Evolutionary conservation across 2,113 vertebrate genomes (phyloP).

Genomic region (Petrocephalus zakoni): DNA sequence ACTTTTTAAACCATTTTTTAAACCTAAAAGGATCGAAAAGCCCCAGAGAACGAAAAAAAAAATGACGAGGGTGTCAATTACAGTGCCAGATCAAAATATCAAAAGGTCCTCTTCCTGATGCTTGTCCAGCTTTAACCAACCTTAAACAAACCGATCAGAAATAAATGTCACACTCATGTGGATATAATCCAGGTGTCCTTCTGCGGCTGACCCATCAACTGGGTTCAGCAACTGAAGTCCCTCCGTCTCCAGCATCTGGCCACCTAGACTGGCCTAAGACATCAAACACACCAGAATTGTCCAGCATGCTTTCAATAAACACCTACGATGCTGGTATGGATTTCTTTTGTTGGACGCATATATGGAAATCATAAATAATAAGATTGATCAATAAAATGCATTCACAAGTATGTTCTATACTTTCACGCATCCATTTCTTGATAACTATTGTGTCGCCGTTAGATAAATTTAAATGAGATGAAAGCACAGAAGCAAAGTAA

Average conservation of each 20-base stretch:
- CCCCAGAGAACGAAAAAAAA: constrained; percentile 18
- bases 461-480: neutral
- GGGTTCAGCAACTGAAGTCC: constrained; percentile 36
- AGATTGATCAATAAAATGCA: neutral
- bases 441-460: neutral
- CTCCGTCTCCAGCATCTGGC: constrained; percentile 29
- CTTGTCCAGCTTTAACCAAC: constrained; percentile 51
- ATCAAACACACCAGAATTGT: constrained; percentile 49
- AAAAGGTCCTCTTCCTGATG: constrained; percentile 36
- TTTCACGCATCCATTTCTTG: neutral
- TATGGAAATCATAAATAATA: neutral
- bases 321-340: neutral
- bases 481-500: neutral
- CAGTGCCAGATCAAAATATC: constrained; percentile 49
- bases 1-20: constrained; percentile 41
- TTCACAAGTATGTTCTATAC: neutral
- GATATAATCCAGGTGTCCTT: constrained; percentile 58
- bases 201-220: constrained; percentile 52
- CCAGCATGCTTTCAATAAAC: constrained; percentile 65
- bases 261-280: constrained; percentile 35
- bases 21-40: constrained; percentile 12
- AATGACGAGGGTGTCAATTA: constrained; percentile 21
- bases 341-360: neutral
- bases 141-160: constrained; percentile 66
- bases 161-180: constrained; percentile 65